Evolutionary conservation across 1,140 invertebrate species (phyloP).

Genomic region (Anastatus disparis): DNA sequence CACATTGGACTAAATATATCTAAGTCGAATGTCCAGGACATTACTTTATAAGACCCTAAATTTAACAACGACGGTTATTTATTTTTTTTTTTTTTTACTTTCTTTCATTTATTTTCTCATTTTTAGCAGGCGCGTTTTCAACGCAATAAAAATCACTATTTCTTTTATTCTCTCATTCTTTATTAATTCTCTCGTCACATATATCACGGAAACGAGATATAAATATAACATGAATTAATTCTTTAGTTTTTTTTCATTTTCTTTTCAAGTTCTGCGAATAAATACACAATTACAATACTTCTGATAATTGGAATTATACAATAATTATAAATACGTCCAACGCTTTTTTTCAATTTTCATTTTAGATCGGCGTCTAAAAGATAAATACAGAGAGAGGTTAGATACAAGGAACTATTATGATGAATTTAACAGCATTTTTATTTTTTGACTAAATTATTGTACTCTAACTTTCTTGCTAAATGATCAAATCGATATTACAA

Average conservation of each 20-base stretch:
- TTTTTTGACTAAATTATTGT: too few species aligned
- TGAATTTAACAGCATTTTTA: too few species aligned
- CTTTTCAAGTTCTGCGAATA: conserved; percentile 34
- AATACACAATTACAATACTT: too few species aligned
- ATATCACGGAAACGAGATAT: conserved; percentile 11
- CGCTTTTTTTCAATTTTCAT: conserved; percentile 28
- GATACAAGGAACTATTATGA: too few species aligned
- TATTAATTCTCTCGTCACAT: conserved; percentile 17
- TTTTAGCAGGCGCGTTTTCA: conserved; percentile 32
- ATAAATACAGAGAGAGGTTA: too few species aligned
- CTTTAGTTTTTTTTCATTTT: too few species aligned
- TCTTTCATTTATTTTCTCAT: conserved; percentile 36
- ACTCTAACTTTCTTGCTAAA: too few species aligned
- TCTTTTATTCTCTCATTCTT: conserved; percentile 8
- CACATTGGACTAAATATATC: conserved; percentile 41
- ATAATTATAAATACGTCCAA: conserved; percentile 46
- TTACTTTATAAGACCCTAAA: conserved; percentile 14
- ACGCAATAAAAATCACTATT: conserved; percentile 28
- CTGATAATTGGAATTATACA: conserved; percentile 37
- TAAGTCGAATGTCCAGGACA: conserved; percentile 35
- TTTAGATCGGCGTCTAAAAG: not conserved
- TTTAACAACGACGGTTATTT: conserved; percentile 41
- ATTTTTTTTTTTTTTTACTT: conserved; percentile 45
- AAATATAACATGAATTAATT: conserved; percentile 39
- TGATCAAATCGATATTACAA: too few species aligned